Evolutionary conservation across 1,140 invertebrate species (phyloP).

Genomic region (Drosophila albomicans): DNA sequence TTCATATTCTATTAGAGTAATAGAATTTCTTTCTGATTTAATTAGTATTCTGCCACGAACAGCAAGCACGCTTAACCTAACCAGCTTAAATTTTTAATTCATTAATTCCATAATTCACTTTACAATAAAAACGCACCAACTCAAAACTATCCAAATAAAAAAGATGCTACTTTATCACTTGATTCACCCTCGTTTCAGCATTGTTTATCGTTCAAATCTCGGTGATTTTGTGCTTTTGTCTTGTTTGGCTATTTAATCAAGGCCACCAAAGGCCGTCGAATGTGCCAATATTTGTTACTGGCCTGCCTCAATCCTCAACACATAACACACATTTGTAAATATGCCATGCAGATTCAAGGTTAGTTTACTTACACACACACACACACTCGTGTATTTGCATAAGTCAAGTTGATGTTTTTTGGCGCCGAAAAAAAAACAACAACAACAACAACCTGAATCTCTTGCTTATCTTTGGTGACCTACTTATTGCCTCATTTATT

Average conservation of each 20-base stretch:
- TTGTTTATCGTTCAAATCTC: slow-evolving; percentile 54
- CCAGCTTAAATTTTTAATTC: no score
- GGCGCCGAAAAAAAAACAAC: not conserved
- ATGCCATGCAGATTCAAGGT: slow-evolving; percentile 42
- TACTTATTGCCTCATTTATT: slow-evolving; percentile 62
- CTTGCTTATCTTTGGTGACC: slow-evolving; percentile 52
- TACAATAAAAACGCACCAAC: not conserved
- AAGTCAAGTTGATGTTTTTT: slow-evolving; percentile 38
- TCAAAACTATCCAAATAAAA: not conserved
- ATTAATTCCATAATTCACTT: no score
- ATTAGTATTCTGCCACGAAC: no score
- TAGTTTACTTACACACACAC: slow-evolving; percentile 12
- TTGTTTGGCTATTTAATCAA: slow-evolving; percentile 74
- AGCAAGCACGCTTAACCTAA: no score
- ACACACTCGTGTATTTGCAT: slow-evolving; percentile 33
- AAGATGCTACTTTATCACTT: not conserved
- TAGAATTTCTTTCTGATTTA: no score
- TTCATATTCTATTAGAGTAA: no score
- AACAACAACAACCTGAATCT: not conserved
- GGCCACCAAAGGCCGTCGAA: slow-evolving; percentile 61
- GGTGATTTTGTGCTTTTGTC: slow-evolving; percentile 30
- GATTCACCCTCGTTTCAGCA: slow-evolving; percentile 9
- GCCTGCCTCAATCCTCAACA: slow-evolving; percentile 36
- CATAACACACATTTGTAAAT: slow-evolving; percentile 5
- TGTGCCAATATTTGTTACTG: slow-evolving; percentile 66